A percentile compares a stretch with the other conserved stretches of the same genome.
Conservation (phyloP, 2,888 invertebrate genomes). For the Chaetogeoica ovagalla region DNA sequence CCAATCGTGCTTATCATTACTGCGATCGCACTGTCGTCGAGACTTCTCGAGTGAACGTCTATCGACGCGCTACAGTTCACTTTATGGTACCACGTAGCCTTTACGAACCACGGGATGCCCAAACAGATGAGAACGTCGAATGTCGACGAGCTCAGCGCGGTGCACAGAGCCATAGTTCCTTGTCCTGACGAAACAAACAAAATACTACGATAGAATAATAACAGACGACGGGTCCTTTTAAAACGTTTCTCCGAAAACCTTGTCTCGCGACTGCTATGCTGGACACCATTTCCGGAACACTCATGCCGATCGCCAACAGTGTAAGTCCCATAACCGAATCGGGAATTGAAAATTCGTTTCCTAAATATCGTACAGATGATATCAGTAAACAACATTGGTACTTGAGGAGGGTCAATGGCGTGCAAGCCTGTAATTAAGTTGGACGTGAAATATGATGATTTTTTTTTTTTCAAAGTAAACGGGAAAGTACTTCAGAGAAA, state of each 20-base stretch:
- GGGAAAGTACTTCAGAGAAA: too few relatives aligned
- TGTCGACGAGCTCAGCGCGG: slow-evolving; percentile 80
- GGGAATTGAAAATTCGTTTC: slow-evolving; percentile 77
- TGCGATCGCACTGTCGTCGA: slow-evolving; percentile 50
- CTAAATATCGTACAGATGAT: slow-evolving; percentile 60
- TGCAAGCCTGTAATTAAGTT: too few relatives aligned
- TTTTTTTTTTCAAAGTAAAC: too few relatives aligned
- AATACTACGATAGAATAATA: background rate
- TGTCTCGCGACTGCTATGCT: slow-evolving; percentile 81
- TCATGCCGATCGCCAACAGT: slow-evolving; percentile 81
- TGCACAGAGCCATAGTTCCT: slow-evolving; percentile 79
- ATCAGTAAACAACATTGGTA: background rate
- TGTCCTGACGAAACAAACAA: slow-evolving; percentile 62
- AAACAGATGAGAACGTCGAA: slow-evolving; percentile 79
- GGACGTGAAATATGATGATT: too few relatives aligned
- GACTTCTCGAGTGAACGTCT: slow-evolving; percentile 50
- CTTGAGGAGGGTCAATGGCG: background rate
- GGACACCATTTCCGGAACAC: slow-evolving; percentile 84
- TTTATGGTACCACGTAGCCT: slow-evolving; percentile 60
- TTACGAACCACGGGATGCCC: slow-evolving; percentile 78
- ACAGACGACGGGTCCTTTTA: background rate
- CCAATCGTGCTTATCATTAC: slow-evolving; percentile 43
- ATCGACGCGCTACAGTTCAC: slow-evolving; percentile 39
- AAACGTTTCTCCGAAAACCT: slow-evolving; percentile 61
- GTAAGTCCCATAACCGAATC: slow-evolving; percentile 86